Evolutionary conservation across 2,797 vertebrate genomes (phyloP).

Genomic region (Vipera ursinii): DNA sequence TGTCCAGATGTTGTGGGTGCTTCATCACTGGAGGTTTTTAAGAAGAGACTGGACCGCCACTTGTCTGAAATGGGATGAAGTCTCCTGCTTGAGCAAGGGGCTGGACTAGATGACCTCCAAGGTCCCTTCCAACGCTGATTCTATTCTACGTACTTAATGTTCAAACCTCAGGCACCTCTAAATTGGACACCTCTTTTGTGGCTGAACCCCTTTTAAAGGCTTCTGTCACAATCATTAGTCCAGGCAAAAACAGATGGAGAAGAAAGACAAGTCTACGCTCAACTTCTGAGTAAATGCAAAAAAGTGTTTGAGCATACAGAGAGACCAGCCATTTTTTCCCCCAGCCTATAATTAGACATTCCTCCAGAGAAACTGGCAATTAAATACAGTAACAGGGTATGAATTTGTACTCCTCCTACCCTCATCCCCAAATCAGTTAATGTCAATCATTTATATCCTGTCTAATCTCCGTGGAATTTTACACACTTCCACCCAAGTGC

Average conservation of each 20-base stretch:
- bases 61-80: too few species aligned
- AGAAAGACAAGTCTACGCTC: neutral
- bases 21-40: too few species aligned
- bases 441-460: neutral
- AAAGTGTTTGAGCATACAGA: neutral
- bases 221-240: neutral
- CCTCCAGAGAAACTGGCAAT: neutral
- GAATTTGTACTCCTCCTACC: neutral
- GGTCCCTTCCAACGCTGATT: neutral
- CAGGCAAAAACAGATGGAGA: neutral
- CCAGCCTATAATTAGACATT: neutral
- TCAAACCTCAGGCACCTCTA: neutral
- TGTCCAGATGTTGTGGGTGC: too few species aligned
- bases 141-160: neutral
- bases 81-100: too few species aligned
- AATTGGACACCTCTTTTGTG: neutral
- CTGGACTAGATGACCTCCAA: neutral
- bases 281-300: neutral
- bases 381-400: neutral
- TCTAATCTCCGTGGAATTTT: neutral
- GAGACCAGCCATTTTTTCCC: neutral
- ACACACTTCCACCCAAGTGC: neutral
- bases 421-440: neutral
- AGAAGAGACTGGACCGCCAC: too few species aligned
- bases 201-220: neutral